These are phyloP conservation scores for Dasyprocta punctata DNA, from an alignment of 2,113 vertebrate genomes.

Conservation along the genomic window DNA sequence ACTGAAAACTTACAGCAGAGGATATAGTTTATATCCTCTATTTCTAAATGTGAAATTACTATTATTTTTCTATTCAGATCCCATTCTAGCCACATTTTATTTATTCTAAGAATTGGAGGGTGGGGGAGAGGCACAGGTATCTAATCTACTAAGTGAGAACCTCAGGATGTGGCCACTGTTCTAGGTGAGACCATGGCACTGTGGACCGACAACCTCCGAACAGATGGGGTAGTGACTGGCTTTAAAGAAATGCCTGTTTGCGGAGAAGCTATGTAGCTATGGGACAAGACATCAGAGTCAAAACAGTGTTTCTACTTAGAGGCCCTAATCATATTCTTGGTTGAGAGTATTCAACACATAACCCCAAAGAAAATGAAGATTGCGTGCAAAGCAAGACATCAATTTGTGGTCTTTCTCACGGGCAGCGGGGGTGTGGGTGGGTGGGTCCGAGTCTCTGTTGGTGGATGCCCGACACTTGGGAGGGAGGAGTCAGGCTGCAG, in stretches of 20 bases:
- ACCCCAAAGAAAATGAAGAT: neutral
- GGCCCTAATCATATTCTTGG: neutral
- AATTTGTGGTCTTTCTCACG: neutral
- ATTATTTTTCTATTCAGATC: constrained; percentile 56
- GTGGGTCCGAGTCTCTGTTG: neutral
- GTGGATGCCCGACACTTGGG: neutral
- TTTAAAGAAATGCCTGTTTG: neutral
- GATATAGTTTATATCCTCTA: constrained; percentile 19
- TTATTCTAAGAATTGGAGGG: constrained; percentile 51
- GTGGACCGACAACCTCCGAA: neutral
- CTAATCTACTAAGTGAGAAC: neutral
- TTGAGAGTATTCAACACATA: neutral
- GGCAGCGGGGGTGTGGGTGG: neutral
- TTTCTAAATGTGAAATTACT: constrained; percentile 49
- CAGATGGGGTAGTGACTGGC: neutral
- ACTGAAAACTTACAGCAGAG: constrained; percentile 38
- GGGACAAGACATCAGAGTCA: constrained; percentile 19
- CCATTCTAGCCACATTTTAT: constrained; percentile 22
- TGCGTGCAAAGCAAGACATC: neutral
- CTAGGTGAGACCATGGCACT: constrained; percentile 4
- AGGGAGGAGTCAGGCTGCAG: neutral
- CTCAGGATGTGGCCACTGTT: neutral
- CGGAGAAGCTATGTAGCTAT: neutral
- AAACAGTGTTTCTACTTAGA: constrained; percentile 38
- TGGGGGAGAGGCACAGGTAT: neutral